Conservation (phyloP, 1,140 invertebrate genomes). For the Phenacoccus solenopsis region DNA sequence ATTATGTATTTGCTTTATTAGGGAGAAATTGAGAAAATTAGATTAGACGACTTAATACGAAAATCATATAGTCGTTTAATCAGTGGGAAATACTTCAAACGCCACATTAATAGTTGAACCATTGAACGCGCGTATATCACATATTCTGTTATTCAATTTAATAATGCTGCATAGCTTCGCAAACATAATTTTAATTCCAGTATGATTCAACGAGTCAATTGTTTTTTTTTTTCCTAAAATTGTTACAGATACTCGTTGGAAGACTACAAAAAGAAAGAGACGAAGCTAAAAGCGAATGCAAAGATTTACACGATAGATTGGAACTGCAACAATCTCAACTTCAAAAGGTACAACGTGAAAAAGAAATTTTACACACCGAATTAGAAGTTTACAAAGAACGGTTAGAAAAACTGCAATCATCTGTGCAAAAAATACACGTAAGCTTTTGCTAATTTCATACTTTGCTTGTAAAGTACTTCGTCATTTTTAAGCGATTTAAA, state of each 20-base stretch:
- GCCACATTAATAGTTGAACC: too few species aligned
- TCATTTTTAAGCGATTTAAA: too few species aligned
- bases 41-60: too few species aligned
- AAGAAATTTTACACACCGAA: conserved; percentile 69
- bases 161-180: too few species aligned
- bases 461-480: conserved; percentile 18
- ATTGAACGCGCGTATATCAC: too few species aligned
- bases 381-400: conserved; percentile 72
- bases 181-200: too few species aligned
- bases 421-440: conserved; percentile 69
- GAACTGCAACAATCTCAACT: conserved; percentile 67
- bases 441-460: conserved; percentile 25
- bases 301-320: conserved; percentile 63
- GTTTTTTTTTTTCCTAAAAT: not conserved
- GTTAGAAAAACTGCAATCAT: conserved; percentile 71
- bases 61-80: too few species aligned
- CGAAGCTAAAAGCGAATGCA: conserved; percentile 38
- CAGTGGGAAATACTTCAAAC: too few species aligned
- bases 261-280: conserved; percentile 80
- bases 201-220: not conserved
- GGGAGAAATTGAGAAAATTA: too few species aligned
- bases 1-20: too few species aligned
- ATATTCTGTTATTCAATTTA: too few species aligned
- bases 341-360: conserved; percentile 67
- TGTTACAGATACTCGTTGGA: conserved; percentile 45